A percentile compares a stretch with the other conserved stretches of the same genome.
Evolutionary conservation across 2,113 vertebrate genomes (phyloP).

Genomic region (Anser cygnoides): DNA sequence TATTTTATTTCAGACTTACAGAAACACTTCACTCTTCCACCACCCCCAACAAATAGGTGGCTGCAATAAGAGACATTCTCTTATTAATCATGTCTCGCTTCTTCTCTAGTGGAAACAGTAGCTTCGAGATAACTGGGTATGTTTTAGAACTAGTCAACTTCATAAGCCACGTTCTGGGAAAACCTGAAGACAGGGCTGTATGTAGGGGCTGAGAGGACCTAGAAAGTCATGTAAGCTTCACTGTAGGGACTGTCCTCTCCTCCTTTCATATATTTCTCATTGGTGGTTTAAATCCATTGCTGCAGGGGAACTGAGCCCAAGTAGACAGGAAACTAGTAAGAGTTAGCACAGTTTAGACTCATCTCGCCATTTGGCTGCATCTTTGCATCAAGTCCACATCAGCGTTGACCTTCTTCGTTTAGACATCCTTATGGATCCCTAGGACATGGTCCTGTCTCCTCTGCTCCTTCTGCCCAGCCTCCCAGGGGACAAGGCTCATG

Average conservation of each 20-base stretch:
- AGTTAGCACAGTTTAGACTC: not conserved
- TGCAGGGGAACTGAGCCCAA: not conserved
- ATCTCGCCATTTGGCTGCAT: not conserved
- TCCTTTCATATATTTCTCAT: not conserved
- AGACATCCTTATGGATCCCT: fast-evolving
- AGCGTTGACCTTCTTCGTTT: not conserved
- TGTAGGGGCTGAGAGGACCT: not conserved
- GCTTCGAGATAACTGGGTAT: not conserved
- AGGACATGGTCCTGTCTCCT: not conserved
- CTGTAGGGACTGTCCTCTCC: not conserved
- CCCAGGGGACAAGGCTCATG: not conserved
- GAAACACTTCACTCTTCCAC: not conserved
- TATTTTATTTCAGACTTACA: not conserved
- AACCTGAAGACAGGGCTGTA: not conserved
- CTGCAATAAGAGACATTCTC: not conserved
- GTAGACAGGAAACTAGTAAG: not conserved
- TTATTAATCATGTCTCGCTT: not conserved
- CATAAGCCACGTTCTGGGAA: not conserved
- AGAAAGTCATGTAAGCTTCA: not conserved
- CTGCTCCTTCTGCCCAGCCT: not conserved
- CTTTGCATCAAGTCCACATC: not conserved
- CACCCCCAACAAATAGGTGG: not conserved
- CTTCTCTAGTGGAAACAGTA: not conserved
- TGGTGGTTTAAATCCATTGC: not conserved
- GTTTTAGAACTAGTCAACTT: not conserved